Evolutionary conservation across 1,140 invertebrate species (phyloP).

Genomic region (Trinorchestia longiramus): DNA sequence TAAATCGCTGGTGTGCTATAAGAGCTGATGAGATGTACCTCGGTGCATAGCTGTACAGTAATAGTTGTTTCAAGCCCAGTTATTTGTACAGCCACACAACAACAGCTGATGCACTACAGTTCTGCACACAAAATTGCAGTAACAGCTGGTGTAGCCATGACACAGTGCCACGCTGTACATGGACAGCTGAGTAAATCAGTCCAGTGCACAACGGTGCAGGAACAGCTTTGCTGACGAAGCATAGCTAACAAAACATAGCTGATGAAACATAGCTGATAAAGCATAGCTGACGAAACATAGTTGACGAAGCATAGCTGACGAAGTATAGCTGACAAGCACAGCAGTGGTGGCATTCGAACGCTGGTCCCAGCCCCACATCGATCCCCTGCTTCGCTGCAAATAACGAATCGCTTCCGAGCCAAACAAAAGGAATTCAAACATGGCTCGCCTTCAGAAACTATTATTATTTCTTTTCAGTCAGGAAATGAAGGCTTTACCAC

Average conservation of each 20-base stretch:
- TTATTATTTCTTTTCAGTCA: slow-evolving; percentile 48
- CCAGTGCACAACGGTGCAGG: not conserved
- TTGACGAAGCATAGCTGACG: not conserved
- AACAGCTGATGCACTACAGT: not conserved
- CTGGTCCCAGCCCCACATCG: not conserved
- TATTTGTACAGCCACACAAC: not conserved
- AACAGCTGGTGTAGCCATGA: too few species aligned
- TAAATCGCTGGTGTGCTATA: too few species aligned
- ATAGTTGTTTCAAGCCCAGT: not conserved
- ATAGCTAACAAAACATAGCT: too few species aligned
- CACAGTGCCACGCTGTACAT: not conserved
- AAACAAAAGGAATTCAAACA: slow-evolving; percentile 49
- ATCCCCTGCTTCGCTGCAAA: not conserved
- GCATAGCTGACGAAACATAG: not conserved
- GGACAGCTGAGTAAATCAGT: not conserved
- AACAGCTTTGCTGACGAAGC: not conserved
- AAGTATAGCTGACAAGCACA: not conserved
- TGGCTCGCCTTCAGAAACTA: not conserved
- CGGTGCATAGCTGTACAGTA: too few species aligned
- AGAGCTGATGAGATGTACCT: not conserved
- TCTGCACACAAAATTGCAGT: not conserved
- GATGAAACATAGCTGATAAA: not conserved
- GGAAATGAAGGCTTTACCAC: slow-evolving; percentile 28
- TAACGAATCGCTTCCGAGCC: slow-evolving; percentile 24
- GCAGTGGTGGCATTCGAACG: not conserved